These are phyloP conservation scores for Aphyosemion australe DNA, from an alignment of 2,113 vertebrate genomes.

Conservation along the genomic window DNA sequence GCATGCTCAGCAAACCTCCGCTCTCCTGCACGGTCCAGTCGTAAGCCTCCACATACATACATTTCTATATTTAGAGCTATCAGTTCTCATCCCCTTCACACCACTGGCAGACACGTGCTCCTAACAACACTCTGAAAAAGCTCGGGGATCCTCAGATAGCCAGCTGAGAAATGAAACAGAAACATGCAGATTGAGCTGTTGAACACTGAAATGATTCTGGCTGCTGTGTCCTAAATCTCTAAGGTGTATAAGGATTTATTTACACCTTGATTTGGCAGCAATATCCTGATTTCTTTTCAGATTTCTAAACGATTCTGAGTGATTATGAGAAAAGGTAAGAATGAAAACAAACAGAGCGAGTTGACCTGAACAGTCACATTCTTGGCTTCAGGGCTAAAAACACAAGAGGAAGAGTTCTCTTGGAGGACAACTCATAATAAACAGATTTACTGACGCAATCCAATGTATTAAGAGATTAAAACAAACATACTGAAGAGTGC, in stretches of 20 bases:
- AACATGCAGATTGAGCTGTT: constrained; percentile 2
- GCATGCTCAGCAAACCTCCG: constrained; percentile 11
- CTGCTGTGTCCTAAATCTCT: background rate
- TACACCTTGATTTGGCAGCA: too few relatives aligned
- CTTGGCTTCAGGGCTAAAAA: background rate
- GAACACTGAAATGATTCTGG: constrained; percentile 3
- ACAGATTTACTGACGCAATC: constrained; percentile 5
- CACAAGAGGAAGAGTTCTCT: background rate
- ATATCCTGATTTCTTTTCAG: background rate
- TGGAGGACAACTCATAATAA: too few relatives aligned
- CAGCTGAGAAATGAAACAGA: constrained; percentile 36
- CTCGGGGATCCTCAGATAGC: constrained; percentile 40
- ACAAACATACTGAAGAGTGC: constrained; percentile 1
- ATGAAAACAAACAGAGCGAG: background rate
- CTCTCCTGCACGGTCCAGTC: constrained; percentile 22
- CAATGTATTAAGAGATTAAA: constrained; percentile 21
- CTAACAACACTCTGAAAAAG: constrained; percentile 26
- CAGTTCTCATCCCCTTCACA: constrained; percentile 63
- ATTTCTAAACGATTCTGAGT: background rate
- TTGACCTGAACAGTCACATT: background rate
- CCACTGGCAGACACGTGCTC: constrained; percentile 59
- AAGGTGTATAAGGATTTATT: too few relatives aligned
- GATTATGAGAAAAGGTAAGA: background rate
- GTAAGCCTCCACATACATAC: constrained; percentile 59
- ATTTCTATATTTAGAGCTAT: constrained; percentile 73